Conservation (phyloP, 1,140 invertebrate genomes). For the Antheraea mylitta region DNA sequence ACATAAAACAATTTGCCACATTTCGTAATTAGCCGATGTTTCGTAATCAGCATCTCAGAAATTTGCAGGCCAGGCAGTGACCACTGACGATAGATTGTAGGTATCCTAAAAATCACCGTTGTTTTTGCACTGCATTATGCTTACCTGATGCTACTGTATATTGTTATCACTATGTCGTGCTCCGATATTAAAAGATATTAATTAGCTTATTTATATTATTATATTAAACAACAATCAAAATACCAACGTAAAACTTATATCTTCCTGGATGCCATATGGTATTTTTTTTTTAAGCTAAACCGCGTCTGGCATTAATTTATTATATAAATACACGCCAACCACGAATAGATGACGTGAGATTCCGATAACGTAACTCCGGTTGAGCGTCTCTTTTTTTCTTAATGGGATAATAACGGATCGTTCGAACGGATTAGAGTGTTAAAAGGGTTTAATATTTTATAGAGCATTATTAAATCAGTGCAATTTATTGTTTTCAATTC, state of each 20-base stretch:
- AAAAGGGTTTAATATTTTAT: neutral
- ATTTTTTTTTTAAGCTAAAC: neutral
- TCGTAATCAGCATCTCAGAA: too few relatives aligned
- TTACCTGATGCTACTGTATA: too few relatives aligned
- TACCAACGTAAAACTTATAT: neutral
- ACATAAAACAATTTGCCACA: too few relatives aligned
- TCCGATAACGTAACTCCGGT: neutral
- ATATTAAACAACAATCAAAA: neutral
- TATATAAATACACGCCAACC: neutral
- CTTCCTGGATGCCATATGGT: neutral
- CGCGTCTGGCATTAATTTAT: neutral
- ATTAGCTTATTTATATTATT: neutral
- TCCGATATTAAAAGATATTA: too few relatives aligned
- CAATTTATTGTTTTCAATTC: too few relatives aligned
- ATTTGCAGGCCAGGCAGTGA: too few relatives aligned
- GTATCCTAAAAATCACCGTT: too few relatives aligned
- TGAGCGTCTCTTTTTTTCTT: neutral
- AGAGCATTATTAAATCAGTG: too few relatives aligned
- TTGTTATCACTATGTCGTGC: too few relatives aligned
- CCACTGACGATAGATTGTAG: too few relatives aligned
- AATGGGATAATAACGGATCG: neutral
- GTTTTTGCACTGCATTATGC: too few relatives aligned
- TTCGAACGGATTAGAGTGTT: neutral
- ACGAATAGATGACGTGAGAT: slow-evolving; percentile 2
- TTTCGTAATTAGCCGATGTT: too few relatives aligned